phyloP scores from a whole-genome alignment of 35 echinoderm and acorn worm species.

The Ophiothrix spiculata region DNA sequence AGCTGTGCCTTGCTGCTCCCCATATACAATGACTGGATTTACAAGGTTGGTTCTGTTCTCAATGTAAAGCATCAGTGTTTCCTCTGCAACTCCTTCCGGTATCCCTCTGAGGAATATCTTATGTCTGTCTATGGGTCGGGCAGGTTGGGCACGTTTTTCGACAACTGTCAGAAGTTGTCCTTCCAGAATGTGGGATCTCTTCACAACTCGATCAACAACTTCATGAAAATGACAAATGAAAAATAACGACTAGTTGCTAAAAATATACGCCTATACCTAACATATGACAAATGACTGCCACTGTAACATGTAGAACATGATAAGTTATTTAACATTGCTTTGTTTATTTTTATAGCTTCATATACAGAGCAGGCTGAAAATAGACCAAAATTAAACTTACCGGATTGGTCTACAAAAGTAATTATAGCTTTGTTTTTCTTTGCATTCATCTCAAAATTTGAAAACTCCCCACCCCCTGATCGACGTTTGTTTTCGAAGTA shows the following conservation, averaged over 20 bases:
- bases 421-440: background rate
- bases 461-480: conserved; percentile 25
- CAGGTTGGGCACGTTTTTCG: background rate
- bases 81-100: background rate
- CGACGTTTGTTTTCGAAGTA: conserved; percentile 9
- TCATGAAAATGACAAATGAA: background rate
- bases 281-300: too few species aligned
- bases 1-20: conserved; percentile 30
- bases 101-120: conserved; percentile 19
- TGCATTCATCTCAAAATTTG: background rate
- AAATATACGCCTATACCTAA: too few species aligned
- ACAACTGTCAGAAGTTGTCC: background rate
- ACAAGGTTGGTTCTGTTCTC: conserved; percentile 16
- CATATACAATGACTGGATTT: background rate
- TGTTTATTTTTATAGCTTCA: too few species aligned
- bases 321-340: too few species aligned
- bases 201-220: background rate
- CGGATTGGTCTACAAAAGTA: background rate
- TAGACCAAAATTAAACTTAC: too few species aligned
- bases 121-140: background rate
- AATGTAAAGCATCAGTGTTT: conserved; percentile 18
- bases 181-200: conserved; percentile 7
- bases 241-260: too few species aligned
- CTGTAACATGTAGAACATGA: too few species aligned
- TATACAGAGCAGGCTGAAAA: too few species aligned